Evolutionary conservation across 2,888 invertebrate species (phyloP), one percentile per base, ranked within the genome.

Genomic region (Frankliniella intonsa): DNA sequence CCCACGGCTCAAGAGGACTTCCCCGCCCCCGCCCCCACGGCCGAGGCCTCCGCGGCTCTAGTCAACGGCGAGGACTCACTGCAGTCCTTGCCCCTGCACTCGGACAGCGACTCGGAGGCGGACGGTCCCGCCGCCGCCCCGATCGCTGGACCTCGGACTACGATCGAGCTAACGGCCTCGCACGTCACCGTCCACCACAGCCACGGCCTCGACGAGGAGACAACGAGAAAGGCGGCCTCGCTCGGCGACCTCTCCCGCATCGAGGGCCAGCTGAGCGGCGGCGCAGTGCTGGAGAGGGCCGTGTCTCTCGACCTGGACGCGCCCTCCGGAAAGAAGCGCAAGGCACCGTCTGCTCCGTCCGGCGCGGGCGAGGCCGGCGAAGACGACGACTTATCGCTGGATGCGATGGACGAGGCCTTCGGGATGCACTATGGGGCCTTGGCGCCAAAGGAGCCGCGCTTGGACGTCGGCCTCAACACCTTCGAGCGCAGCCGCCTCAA

Each of bases 221-320:
- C 92, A 86, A 90, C 89, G 83, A 89, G 94, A 25, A 94, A 93
- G 88, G 94, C 95, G 3, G 93, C 94, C 0, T 95, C 94, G 65
- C 89, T 95, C 1, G 95, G 94, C 0, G 95, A 95, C 87, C 88
- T 95, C 81, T 94, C 94, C 0, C 92, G 92, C 86, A 92, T 94
- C 83, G 90, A 91, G 82, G 88, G 89, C 38, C 84, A 83, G 55
- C 84, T 84, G 81, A 84, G 85, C 5, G 85, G 86, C 38, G 85
- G 85, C 25, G 83, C 81, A 80, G 85, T 86, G 0, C 84, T 88
- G 49, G 95, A 95, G 88, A 89, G 95, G 84, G 94, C 95, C 0
- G 94, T 95, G 86, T 95, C 95, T 85, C 88, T 95, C 80, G 95
- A 95, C 84, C 82, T 86, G 69, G 85, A 84, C 38, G 85, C 85